A percentile compares a stretch with the other conserved stretches of the same genome.
phyloP scores from a whole-genome alignment of 92 coral and sea anemone genomes.

The Epizoanthus illoricatus region DNA sequence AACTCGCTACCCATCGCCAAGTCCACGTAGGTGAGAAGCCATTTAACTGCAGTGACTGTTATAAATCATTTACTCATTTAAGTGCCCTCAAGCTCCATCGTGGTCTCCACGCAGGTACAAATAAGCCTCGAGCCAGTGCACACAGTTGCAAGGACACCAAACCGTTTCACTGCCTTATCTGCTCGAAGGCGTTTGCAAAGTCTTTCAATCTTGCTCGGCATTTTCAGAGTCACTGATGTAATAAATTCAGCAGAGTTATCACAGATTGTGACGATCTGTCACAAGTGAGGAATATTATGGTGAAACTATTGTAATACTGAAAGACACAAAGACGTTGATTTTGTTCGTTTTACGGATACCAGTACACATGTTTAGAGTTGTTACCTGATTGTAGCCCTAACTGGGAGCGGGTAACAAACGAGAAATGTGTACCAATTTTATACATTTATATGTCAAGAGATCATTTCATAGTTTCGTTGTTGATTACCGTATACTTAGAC shows the following conservation, averaged over 20 bases:
- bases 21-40: constrained; percentile 1
- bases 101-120: not conserved
- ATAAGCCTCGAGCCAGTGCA: not conserved
- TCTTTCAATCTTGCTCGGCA: not conserved
- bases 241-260: not conserved
- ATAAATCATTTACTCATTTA: not conserved
- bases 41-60: not conserved
- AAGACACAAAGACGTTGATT: no score
- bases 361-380: no score
- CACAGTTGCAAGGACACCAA: not conserved
- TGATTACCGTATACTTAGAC: no score
- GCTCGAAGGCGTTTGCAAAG: not conserved
- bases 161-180: constrained; percentile 4
- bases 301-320: no score
- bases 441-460: no score
- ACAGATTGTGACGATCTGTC: no score
- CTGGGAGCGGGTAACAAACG: no score
- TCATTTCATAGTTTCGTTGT: no score
- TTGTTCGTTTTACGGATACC: no score
- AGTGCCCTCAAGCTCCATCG: not conserved
- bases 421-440: no score
- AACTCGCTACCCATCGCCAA: constrained; percentile 1
- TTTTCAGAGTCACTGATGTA: not conserved
- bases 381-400: no score
- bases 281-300: no score